These are phyloP conservation scores for Hyperopisus bebe DNA, from an alignment of 2,113 vertebrate genomes.

Conservation along the genomic window DNA sequence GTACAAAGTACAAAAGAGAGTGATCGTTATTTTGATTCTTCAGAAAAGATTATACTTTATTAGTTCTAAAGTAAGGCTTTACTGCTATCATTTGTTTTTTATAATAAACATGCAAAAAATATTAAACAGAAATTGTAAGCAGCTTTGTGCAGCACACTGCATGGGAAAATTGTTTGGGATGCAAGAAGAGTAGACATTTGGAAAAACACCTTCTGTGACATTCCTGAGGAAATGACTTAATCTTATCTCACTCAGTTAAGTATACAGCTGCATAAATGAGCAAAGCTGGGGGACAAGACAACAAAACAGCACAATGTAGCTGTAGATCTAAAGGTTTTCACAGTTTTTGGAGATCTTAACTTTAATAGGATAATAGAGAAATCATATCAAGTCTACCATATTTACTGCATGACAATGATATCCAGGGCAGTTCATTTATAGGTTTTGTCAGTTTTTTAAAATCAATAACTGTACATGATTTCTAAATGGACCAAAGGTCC, in stretches of 20 bases:
- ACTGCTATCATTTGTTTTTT: constrained; percentile 26
- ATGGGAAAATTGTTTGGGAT: background rate
- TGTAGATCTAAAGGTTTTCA: background rate
- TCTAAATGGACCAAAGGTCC: constrained; percentile 40
- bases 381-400: background rate
- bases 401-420: background rate
- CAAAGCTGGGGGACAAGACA: background rate
- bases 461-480: constrained; percentile 22
- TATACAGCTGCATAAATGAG: background rate
- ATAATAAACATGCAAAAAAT: background rate
- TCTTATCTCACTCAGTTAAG: background rate
- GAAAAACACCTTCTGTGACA: background rate
- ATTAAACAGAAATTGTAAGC: background rate
- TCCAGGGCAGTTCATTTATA: background rate
- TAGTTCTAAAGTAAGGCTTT: constrained; percentile 32
- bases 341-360: background rate
- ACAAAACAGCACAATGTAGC: background rate
- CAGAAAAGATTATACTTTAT: background rate
- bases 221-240: background rate
- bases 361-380: background rate
- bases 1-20: constrained; percentile 45
- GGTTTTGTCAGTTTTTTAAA: background rate
- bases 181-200: background rate
- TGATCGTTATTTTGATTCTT: background rate
- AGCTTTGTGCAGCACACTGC: background rate